Evolutionary conservation across 2,888 invertebrate genomes (phyloP).

Genomic region (Pammene aurita): DNA sequence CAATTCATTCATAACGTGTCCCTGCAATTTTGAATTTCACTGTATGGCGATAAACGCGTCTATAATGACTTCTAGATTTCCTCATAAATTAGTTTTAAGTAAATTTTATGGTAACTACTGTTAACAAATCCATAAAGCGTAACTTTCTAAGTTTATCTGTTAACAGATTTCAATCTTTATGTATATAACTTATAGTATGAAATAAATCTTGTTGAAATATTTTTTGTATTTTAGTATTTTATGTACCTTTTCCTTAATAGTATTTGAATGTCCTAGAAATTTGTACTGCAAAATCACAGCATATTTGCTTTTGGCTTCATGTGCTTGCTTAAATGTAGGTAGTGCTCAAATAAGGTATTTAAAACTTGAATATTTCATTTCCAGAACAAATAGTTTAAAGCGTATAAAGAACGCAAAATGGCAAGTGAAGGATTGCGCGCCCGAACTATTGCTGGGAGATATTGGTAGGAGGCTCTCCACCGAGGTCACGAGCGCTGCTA

Average conservation of each 20-base stretch:
- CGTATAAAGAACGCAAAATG: constrained; percentile 85
- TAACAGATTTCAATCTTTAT: constrained; percentile 16
- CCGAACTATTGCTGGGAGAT: constrained; percentile 77
- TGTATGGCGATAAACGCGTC: neutral
- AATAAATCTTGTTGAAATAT: constrained; percentile 52
- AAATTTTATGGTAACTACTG: constrained; percentile 20
- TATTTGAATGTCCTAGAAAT: constrained; percentile 19
- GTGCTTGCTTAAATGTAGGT: constrained; percentile 51
- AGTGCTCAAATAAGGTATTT: constrained; percentile 15
- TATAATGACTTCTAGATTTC: neutral
- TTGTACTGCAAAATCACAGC: constrained; percentile 37
- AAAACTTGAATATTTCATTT: constrained; percentile 46
- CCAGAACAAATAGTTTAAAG: constrained; percentile 83
- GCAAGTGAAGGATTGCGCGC: constrained; percentile 85
- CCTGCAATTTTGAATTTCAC: too few species aligned
- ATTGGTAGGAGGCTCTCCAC: constrained; percentile 83
- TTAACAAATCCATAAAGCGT: constrained; percentile 23
- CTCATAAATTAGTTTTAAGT: constrained; percentile 25
- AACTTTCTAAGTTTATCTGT: constrained; percentile 15
- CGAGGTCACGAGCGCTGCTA: constrained; percentile 92
- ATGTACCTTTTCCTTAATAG: constrained; percentile 43
- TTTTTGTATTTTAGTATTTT: constrained; percentile 50
- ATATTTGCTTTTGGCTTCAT: constrained; percentile 57
- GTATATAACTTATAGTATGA: constrained; percentile 34
- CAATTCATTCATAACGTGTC: too few species aligned